Evolutionary conservation across 2,888 invertebrate species (phyloP).

Genomic region (Toxonevra muliebris): DNA sequence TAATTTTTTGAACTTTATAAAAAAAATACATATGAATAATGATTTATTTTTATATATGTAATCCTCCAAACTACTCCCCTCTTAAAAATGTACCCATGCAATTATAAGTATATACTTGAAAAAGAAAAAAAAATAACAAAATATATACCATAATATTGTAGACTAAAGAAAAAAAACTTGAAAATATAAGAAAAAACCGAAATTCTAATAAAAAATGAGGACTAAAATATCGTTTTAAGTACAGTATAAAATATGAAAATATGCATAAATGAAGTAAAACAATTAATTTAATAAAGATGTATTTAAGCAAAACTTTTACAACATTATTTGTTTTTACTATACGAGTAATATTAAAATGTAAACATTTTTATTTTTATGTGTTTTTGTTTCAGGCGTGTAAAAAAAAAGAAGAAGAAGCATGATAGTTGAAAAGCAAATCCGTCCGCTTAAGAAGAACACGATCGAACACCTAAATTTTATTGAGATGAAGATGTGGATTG

Average conservation of each 20-base stretch:
- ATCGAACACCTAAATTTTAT: no score
- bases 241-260: constrained; percentile 1
- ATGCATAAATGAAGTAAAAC: constrained; percentile 2
- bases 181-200: constrained; percentile 2
- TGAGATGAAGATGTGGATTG: no score
- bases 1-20: no score
- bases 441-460: no score
- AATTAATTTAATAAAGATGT: constrained; percentile 45
- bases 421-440: no score
- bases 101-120: background rate
- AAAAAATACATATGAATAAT: no score
- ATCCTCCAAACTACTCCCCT: background rate
- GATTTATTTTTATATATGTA: constrained; percentile 1
- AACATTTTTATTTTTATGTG: constrained; percentile 37
- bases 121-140: constrained; percentile 2
- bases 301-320: constrained; percentile 47
- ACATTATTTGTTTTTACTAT: constrained; percentile 12
- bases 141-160: constrained; percentile 16
- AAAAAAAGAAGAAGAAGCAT: constrained; percentile 13
- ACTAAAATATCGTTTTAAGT: constrained; percentile 4
- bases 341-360: constrained; percentile 27
- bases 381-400: constrained; percentile 35
- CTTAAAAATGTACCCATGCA: constrained; percentile 12
- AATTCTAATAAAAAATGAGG: constrained; percentile 8
- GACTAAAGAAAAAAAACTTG: constrained; percentile 10